phyloP scores from a whole-genome alignment of 1,140 invertebrate genomes.

The Calephelis virginiensis region DNA sequence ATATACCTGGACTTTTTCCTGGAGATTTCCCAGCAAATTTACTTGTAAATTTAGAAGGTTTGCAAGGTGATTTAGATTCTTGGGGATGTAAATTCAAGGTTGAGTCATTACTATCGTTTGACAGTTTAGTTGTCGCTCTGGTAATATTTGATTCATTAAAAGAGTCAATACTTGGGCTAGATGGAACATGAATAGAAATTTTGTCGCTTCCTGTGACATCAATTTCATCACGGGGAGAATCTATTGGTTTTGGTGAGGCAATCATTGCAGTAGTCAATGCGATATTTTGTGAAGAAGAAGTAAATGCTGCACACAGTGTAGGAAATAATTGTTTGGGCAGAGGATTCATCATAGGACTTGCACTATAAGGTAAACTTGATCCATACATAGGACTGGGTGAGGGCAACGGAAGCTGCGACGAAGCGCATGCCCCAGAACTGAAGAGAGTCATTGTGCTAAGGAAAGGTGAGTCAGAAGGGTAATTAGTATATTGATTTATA shows the following conservation, averaged over 20 bases:
- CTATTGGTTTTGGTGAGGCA: constrained; percentile 72
- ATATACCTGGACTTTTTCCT: constrained; percentile 87
- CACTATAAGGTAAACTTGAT: constrained; percentile 79
- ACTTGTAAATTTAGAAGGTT: constrained; percentile 82
- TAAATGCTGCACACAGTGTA: constrained; percentile 84
- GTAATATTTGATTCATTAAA: constrained; percentile 52
- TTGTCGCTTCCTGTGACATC: constrained; percentile 66
- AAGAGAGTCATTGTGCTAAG: constrained; percentile 81
- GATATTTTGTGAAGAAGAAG: constrained; percentile 87
- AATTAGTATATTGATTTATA: constrained; percentile 72
- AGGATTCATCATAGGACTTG: constrained; percentile 52
- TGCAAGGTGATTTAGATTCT: constrained; percentile 76
- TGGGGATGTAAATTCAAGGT: constrained; percentile 74
- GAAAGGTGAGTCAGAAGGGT: constrained; percentile 78
- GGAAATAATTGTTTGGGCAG: constrained; percentile 66
- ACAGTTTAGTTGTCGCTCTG: constrained; percentile 51
- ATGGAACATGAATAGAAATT: constrained; percentile 57
- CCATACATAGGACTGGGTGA: constrained; percentile 82
- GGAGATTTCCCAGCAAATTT: constrained; percentile 83
- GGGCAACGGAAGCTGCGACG: constrained; percentile 81
- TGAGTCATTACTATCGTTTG: constrained; percentile 58
- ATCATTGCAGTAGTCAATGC: constrained; percentile 88
- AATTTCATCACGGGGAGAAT: constrained; percentile 67
- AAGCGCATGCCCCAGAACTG: constrained; percentile 64
- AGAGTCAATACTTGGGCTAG: constrained; percentile 60